phyloP scores from a whole-genome alignment of 2,797 vertebrate species.

The Microchirus variegatus region DNA sequence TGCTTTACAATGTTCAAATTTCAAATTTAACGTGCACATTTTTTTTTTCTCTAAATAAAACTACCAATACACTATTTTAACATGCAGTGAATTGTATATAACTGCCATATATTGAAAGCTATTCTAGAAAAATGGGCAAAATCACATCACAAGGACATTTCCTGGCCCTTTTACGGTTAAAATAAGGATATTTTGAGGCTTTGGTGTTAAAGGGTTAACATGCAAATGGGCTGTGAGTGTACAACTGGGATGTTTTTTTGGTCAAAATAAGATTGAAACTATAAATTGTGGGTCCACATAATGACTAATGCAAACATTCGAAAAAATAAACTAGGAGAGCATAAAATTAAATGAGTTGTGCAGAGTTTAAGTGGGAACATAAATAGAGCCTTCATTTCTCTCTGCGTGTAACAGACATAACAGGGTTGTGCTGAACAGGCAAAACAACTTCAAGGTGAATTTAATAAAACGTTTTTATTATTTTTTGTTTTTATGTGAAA shows the following conservation, averaged over 20 bases:
- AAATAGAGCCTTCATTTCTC: constrained; percentile 14
- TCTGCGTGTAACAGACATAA: constrained; percentile 3
- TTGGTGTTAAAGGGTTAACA: no score
- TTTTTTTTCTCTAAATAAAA: no score
- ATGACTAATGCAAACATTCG: neutral
- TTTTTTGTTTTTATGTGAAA: constrained; percentile 14
- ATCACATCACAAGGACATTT: no score
- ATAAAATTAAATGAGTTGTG: neutral
- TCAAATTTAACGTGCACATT: no score
- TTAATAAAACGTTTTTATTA: constrained; percentile 30
- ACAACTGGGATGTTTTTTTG: neutral
- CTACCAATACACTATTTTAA: no score
- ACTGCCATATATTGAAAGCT: no score
- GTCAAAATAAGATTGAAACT: neutral
- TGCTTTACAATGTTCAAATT: no score
- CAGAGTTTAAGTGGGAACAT: constrained; percentile 2
- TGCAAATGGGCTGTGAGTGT: no score
- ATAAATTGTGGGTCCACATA: neutral
- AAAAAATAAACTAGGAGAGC: neutral
- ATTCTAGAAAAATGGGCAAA: no score
- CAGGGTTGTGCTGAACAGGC: neutral
- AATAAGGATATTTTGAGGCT: no score
- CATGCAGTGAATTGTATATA: no score
- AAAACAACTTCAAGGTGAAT: constrained; percentile 5
- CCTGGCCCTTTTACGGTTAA: no score